phyloP scores from a whole-genome alignment of 2,113 vertebrate species.

The Brachirus orientalis region DNA sequence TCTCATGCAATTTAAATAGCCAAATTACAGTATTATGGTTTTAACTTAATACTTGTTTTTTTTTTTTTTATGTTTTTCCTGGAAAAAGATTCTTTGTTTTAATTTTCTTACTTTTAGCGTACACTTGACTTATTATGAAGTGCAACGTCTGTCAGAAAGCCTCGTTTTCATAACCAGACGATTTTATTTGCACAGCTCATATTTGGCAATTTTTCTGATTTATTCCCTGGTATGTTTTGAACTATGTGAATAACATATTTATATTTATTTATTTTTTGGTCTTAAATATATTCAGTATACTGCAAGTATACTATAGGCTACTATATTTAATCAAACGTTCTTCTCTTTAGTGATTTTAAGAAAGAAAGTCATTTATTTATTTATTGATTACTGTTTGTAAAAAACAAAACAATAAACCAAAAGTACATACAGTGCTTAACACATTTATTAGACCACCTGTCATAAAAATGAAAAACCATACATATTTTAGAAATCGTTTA shows the following conservation, averaged over 20 bases:
- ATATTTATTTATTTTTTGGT: slow-evolving; percentile 58
- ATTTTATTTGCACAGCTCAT: slow-evolving; percentile 33
- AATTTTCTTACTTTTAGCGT: neutral
- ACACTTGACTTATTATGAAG: slow-evolving; percentile 1
- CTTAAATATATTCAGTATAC: slow-evolving; percentile 5
- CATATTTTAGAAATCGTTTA: no score
- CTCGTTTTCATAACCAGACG: neutral
- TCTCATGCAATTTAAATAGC: slow-evolving; percentile 7
- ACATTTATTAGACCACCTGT: no score
- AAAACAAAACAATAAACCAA: no score
- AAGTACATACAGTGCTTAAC: no score
- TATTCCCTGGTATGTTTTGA: slow-evolving; percentile 10
- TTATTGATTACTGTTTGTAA: no score
- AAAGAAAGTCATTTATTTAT: neutral
- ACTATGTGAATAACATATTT: slow-evolving; percentile 29
- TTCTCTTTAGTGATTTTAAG: neutral
- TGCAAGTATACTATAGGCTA: neutral
- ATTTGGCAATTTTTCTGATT: slow-evolving; percentile 27
- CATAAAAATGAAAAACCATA: no score
- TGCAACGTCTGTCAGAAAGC: slow-evolving; percentile 20
- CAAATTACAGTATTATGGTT: no score
- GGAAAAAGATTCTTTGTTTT: no score
- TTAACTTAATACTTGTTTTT: no score
- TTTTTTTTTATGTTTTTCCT: no score
- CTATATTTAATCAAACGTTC: slow-evolving; percentile 2